A percentile compares a stretch with the other conserved stretches of the same genome.
These are phyloP conservation scores for Halcyon smyrnensis DNA, from an alignment of 2,797 vertebrate genomes.

Conservation along the genomic window DNA sequence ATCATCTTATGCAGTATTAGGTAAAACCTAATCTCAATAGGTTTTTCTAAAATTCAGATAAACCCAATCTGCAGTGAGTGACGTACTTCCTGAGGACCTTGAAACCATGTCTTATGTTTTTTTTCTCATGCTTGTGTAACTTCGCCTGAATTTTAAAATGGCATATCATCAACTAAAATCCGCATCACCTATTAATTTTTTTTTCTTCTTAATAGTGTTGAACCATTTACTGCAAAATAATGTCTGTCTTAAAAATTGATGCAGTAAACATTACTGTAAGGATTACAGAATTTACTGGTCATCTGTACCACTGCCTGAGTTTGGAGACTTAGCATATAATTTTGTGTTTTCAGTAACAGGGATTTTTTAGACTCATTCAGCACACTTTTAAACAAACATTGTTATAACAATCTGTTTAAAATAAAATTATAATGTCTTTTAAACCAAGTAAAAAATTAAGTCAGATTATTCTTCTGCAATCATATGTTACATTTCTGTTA, in stretches of 20 bases:
- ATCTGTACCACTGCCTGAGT: neutral
- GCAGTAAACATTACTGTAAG: neutral
- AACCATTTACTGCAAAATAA: neutral
- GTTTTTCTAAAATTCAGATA: slow-evolving; percentile 72
- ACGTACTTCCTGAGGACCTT: slow-evolving; percentile 47
- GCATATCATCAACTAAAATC: neutral
- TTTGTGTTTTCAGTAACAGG: neutral
- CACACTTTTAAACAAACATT: neutral
- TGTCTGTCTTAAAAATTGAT: neutral
- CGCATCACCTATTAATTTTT: neutral
- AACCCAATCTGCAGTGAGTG: slow-evolving; percentile 53
- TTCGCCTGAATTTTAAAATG: neutral
- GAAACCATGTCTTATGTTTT: neutral
- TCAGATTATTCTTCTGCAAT: neutral
- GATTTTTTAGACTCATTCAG: neutral
- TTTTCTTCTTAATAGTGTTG: neutral
- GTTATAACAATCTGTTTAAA: neutral
- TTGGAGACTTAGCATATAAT: neutral
- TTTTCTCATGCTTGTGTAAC: neutral
- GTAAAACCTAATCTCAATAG: slow-evolving; percentile 85
- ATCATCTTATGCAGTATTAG: slow-evolving; percentile 88
- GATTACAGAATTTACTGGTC: neutral
- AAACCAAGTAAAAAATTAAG: neutral
- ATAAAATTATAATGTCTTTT: neutral
- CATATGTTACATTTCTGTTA: neutral